Percentiles rank a stretch among this genome's conserved stretches.
Conservation (phyloP, 2,797 vertebrate genomes). For the Synaphobranchus kaupii region DNA sequence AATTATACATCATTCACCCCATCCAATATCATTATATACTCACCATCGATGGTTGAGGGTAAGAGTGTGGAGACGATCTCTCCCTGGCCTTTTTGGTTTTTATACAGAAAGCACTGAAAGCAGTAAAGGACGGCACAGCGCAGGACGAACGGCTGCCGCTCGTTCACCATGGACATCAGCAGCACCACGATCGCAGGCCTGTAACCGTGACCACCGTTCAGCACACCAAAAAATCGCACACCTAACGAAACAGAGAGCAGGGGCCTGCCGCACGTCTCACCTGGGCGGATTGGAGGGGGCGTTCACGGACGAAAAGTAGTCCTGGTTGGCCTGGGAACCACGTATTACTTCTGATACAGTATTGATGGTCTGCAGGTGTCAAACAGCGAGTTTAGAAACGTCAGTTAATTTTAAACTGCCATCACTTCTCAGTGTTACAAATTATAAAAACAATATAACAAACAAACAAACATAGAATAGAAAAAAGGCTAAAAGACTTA, state of each 20-base stretch:
- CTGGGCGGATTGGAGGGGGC: slow-evolving; percentile 96
- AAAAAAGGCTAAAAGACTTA: not conserved
- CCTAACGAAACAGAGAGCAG: not conserved
- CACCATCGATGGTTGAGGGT: slow-evolving; percentile 97
- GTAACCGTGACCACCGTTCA: not conserved
- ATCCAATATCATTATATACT: slow-evolving; percentile 24
- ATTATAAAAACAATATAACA: not conserved
- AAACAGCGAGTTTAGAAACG: not conserved
- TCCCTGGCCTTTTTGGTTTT: slow-evolving; percentile 94
- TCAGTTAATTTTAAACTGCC: not conserved
- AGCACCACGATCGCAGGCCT: slow-evolving; percentile 97
- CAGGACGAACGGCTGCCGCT: slow-evolving; percentile 94
- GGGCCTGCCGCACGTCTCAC: slow-evolving; percentile 60
- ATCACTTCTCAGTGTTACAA: not conserved
- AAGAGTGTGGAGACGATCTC: slow-evolving; percentile 95
- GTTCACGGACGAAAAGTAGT: slow-evolving; percentile 97
- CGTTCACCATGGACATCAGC: slow-evolving; percentile 99
- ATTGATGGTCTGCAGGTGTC: slow-evolving; percentile 87
- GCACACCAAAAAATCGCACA: not conserved
- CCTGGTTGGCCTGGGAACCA: slow-evolving; percentile 94
- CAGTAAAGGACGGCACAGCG: slow-evolving; percentile 98
- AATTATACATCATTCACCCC: not conserved
- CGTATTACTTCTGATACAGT: slow-evolving; percentile 98
- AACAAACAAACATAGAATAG: not conserved
- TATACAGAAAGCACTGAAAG: slow-evolving; percentile 98